These are phyloP conservation scores for Varroa destructor DNA, from an alignment of 1,140 invertebrate genomes.

Conservation along the genomic window DNA sequence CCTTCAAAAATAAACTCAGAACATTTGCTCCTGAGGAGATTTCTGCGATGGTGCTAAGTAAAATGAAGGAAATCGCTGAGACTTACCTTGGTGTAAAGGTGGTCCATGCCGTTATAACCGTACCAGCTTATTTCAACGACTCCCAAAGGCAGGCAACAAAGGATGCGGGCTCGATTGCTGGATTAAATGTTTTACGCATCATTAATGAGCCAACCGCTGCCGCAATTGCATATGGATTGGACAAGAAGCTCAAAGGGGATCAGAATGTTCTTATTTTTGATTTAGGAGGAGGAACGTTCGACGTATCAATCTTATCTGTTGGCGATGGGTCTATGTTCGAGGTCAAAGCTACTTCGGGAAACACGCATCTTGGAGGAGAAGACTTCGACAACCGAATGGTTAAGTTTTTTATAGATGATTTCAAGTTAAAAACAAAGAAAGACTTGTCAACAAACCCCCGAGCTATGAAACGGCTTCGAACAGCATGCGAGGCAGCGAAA, in stretches of 20 bases:
- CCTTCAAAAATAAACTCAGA: conserved; percentile 67
- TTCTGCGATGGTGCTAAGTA: conserved; percentile 67
- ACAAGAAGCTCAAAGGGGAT: conserved; percentile 41
- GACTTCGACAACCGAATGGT: conserved; percentile 40
- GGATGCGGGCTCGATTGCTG: conserved; percentile 43
- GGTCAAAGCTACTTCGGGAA: conserved; percentile 57
- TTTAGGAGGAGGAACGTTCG: conserved; percentile 50
- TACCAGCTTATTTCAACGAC: conserved; percentile 48
- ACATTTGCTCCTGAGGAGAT: conserved; percentile 69
- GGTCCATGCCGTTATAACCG: conserved; percentile 48
- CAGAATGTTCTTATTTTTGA: conserved; percentile 47
- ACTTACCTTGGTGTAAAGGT: conserved; percentile 47
- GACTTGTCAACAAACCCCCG: conserved; percentile 37
- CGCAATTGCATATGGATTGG: conserved; percentile 44
- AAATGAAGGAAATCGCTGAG: conserved; percentile 57
- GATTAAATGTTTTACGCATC: conserved; percentile 50
- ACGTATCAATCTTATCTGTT: conserved; percentile 73
- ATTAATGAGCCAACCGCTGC: conserved; percentile 45
- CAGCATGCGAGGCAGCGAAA: conserved; percentile 38
- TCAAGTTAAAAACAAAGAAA: conserved; percentile 38
- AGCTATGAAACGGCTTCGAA: conserved; percentile 41
- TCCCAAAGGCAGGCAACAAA: conserved; percentile 40
- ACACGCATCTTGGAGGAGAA: conserved; percentile 37
- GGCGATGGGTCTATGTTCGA: conserved; percentile 56
- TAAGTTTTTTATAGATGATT: conserved; percentile 46